Conservation (phyloP, 2,113 vertebrate species). For the Dipodomys stephensi region DNA sequence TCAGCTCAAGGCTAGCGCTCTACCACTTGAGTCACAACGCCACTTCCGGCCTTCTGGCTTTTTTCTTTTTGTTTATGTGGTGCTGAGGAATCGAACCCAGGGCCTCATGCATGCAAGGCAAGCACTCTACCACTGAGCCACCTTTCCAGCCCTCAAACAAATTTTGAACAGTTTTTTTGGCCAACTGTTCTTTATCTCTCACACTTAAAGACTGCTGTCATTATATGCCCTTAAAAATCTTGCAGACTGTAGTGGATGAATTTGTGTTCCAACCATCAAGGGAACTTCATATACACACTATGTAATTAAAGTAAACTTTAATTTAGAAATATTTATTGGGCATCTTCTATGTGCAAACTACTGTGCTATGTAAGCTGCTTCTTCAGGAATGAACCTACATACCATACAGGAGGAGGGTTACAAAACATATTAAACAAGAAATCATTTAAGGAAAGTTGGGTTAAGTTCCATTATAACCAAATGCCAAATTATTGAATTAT, state of each 20-base stretch:
- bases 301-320: constrained; percentile 11
- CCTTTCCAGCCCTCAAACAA: not conserved
- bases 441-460: not conserved
- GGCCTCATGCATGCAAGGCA: no score
- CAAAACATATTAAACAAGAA: not conserved
- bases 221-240: constrained; percentile 22
- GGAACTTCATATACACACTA: not conserved
- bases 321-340: not conserved
- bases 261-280: constrained; percentile 30
- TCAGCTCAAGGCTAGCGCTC: no score
- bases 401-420: not conserved
- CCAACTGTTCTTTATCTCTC: constrained; percentile 14
- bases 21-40: no score
- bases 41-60: no score
- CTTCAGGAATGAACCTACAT: not conserved
- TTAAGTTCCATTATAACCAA: not conserved
- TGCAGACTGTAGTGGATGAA: not conserved
- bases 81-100: no score
- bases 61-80: no score
- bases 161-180: constrained; percentile 52
- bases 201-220: not conserved
- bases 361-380: not conserved
- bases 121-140: no score
- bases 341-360: not conserved
- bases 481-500: not conserved